A percentile compares a stretch with the other conserved stretches of the same genome.
Evolutionary conservation across 30 jellyfish, hydroid and myxozoan species (phyloP).

Genomic region (Pelagia noctiluca): DNA sequence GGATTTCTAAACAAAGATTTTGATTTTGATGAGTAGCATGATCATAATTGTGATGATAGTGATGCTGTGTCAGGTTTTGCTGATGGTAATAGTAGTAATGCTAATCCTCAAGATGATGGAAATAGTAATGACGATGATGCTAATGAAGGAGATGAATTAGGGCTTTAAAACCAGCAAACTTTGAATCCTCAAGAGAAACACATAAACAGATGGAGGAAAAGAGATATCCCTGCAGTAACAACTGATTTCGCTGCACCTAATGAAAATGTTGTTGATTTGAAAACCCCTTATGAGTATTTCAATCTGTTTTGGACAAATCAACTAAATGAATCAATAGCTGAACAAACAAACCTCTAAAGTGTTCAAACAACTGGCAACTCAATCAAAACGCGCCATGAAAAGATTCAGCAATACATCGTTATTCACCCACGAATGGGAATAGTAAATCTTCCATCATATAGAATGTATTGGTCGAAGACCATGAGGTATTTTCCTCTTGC

Average conservation of each 20-base stretch:
- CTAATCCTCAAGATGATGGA: background rate
- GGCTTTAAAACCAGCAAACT: too few species aligned
- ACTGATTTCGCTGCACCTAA: background rate
- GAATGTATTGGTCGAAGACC: conserved; percentile 56
- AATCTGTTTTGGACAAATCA: conserved; percentile 36
- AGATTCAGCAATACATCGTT: conserved; percentile 53
- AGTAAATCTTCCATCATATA: conserved; percentile 55
- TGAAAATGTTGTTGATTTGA: background rate
- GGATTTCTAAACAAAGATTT: background rate
- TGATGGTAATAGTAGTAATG: background rate
- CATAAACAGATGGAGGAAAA: background rate
- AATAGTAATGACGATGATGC: background rate
- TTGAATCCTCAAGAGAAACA: background rate
- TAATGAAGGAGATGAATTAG: background rate
- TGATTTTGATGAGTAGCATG: background rate
- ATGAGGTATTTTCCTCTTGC: conserved; percentile 66
- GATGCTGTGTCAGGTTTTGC: conserved; percentile 4
- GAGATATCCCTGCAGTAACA: background rate
- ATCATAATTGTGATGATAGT: background rate
- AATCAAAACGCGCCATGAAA: conserved; percentile 35
- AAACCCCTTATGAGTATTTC: conserved; percentile 64
- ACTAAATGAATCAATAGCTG: conserved; percentile 21
- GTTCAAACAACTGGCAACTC: conserved; percentile 62
- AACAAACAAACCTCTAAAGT: conserved; percentile 67
- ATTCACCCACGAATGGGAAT: conserved; percentile 82